Base-by-base conservation (phyloP, 2,888 invertebrate genomes). In the Macrosiphum euphorbiae region DNA sequence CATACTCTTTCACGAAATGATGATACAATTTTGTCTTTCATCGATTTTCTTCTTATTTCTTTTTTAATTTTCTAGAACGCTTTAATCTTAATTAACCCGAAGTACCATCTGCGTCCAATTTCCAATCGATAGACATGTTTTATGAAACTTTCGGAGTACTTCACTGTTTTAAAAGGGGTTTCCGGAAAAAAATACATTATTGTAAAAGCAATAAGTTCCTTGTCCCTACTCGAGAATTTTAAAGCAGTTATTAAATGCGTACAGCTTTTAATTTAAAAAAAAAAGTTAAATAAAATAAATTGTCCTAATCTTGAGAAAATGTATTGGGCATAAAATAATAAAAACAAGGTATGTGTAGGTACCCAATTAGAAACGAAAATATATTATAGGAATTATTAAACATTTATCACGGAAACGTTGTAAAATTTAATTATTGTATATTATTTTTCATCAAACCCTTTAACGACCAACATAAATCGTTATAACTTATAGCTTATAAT, bases 71-170 rank as follows among this genome's bases (percentile, higher is more conserved):
- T n/a, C 47, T 44, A 28, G 13, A 78, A 35, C 20, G 13, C 44
- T 89, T 89, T 89, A 89, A 35, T 44, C 47, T 90, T 67, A 90
- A 89, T 24, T 47, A 58, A 88, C 55, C 28, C 41, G 3, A 41
- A 89, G 55, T 89, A 58, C 61, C 67, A 90, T 90, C 90, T 67
- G 90, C 4, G 90, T 90, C 24, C 90, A 67, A 78, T 67, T 90
- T 67, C 41, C 20, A 90, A 67, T 67, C 67, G 90, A 61, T 67
- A 67, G 58, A 90, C 61, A 61, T 90, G 47, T 26, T 50, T 67
- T 90, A 67, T 50, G n/a, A 67, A 90, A 90, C 67, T 78, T 67
- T 90, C 35, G n/a, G 50, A 90, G 67, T 35, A 67, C 67, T 78
- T 67, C 11, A 90, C 7, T 67, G 28, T n/a, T 67, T n/a, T 35